These are phyloP conservation scores for Engraulis encrasicolus DNA, from an alignment of 2,113 vertebrate species.

Conservation along the genomic window DNA sequence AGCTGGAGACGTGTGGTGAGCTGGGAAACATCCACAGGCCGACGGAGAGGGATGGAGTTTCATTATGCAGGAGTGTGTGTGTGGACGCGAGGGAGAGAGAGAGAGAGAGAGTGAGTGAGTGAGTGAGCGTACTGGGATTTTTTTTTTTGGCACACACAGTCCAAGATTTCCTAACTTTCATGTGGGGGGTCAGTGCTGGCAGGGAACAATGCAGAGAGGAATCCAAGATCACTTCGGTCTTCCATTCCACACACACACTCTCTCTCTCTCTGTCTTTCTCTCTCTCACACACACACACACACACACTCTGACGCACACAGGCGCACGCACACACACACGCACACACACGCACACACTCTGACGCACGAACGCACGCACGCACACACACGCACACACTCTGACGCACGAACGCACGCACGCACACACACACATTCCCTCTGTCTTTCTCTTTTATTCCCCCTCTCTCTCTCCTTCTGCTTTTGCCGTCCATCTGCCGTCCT, in stretches of 20 bases:
- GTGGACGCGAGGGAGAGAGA: too few relatives aligned
- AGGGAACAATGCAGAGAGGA: slow-evolving; percentile 58
- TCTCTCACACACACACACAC: too few relatives aligned
- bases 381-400: too few relatives aligned
- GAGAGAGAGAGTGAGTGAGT: too few relatives aligned
- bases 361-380: too few relatives aligned
- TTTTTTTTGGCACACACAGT: slow-evolving; percentile 63
- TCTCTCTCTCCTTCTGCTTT: slow-evolving; percentile 1
- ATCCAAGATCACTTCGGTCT: slow-evolving; percentile 50
- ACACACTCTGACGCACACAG: too few relatives aligned
- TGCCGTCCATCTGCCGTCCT: slow-evolving; percentile 62
- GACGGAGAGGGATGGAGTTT: slow-evolving; percentile 42
- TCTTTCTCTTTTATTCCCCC: slow-evolving; percentile 40
- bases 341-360: too few relatives aligned
- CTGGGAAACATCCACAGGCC: slow-evolving; percentile 60
- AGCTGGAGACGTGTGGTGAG: slow-evolving; percentile 38
- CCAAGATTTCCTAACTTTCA: slow-evolving; percentile 72
- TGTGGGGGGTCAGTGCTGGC: slow-evolving; percentile 69
- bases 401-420: too few relatives aligned
- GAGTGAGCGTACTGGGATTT: slow-evolving; percentile 17
- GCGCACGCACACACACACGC: too few relatives aligned
- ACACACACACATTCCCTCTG: too few relatives aligned
- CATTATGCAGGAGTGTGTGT: background rate
- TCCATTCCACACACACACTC: background rate
- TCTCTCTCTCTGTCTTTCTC: slow-evolving; percentile 43